Conservation (phyloP, 64 coral and sea anemone species). For the Catalaphyllia jardinei region DNA sequence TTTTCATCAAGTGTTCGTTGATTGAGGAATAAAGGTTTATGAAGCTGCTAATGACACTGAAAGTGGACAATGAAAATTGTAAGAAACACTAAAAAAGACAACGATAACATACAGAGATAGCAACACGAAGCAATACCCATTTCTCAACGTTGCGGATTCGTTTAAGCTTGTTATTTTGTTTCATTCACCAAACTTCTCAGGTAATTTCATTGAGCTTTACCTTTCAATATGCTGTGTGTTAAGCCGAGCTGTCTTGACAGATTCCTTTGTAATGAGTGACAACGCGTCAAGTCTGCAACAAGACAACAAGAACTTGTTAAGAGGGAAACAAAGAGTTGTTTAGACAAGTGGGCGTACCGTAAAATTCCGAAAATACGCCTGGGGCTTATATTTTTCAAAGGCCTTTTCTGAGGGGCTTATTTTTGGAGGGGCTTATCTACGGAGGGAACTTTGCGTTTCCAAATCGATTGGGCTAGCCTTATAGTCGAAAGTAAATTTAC, state of each 20-base stretch:
- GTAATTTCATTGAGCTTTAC: neutral
- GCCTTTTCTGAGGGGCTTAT: too few relatives aligned
- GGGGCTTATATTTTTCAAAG: too few relatives aligned
- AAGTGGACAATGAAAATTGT: neutral
- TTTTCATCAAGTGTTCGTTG: conserved; percentile 25
- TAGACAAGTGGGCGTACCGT: too few relatives aligned
- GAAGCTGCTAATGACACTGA: neutral
- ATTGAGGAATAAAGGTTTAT: neutral
- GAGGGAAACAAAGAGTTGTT: too few relatives aligned
- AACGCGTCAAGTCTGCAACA: conserved; percentile 3
- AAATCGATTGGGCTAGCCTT: too few relatives aligned
- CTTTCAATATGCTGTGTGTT: conserved; percentile 35
- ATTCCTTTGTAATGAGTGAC: conserved; percentile 5
- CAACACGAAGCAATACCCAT: neutral
- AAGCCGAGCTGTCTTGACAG: neutral
- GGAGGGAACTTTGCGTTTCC: too few relatives aligned
- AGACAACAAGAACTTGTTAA: neutral
- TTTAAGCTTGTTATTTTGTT: too few relatives aligned
- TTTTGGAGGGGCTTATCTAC: too few relatives aligned
- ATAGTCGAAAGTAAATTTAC: too few relatives aligned
- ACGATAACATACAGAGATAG: neutral
- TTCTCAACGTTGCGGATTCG: too few relatives aligned
- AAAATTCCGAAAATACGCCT: too few relatives aligned
- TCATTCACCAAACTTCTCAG: too few relatives aligned
- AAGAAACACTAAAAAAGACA: neutral